Evolutionary conservation across 2,113 vertebrate genomes (phyloP).

Genomic region (Salvelinus fontinalis): DNA sequence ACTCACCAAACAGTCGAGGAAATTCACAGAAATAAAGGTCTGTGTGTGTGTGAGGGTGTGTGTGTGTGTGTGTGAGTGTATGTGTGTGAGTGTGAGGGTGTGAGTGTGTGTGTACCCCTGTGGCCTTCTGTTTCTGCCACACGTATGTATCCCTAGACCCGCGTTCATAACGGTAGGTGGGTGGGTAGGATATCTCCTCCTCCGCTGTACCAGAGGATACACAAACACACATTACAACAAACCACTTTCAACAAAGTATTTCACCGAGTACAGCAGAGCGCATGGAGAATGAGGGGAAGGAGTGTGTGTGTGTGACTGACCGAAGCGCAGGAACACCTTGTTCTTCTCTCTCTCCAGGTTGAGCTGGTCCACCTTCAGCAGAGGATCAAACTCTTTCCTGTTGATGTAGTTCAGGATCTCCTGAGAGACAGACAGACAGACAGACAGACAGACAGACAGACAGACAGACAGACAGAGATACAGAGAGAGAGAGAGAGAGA

Average conservation of each 20-base stretch:
- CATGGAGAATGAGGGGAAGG: background rate
- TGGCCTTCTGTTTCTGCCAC: slow-evolving; percentile 98
- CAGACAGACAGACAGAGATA: no score
- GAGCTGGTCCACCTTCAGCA: slow-evolving; percentile 96
- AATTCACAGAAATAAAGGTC: no score
- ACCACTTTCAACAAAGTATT: no score
- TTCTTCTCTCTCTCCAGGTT: slow-evolving; percentile 96
- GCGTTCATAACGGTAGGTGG: slow-evolving; percentile 93
- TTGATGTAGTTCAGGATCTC: slow-evolving; percentile 97
- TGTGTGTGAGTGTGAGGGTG: background rate
- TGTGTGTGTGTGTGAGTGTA: no score
- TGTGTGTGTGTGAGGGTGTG: no score
- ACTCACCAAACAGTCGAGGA: no score
- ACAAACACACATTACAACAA: background rate
- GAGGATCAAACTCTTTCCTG: slow-evolving; percentile 93
- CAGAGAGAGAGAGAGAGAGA: no score
- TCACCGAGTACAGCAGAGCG: no score
- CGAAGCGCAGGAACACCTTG: slow-evolving; percentile 93
- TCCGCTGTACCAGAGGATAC: slow-evolving; percentile 73
- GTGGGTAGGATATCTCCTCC: slow-evolving; percentile 93
- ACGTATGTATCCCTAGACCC: slow-evolving; percentile 94
- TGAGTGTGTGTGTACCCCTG: slow-evolving; percentile 82
- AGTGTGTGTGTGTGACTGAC: slow-evolving; percentile 61
- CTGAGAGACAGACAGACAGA: no score
- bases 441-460: no score